Evolutionary conservation across 2,888 invertebrate genomes (phyloP).

Genomic region (Margaritifera margaritifera): DNA sequence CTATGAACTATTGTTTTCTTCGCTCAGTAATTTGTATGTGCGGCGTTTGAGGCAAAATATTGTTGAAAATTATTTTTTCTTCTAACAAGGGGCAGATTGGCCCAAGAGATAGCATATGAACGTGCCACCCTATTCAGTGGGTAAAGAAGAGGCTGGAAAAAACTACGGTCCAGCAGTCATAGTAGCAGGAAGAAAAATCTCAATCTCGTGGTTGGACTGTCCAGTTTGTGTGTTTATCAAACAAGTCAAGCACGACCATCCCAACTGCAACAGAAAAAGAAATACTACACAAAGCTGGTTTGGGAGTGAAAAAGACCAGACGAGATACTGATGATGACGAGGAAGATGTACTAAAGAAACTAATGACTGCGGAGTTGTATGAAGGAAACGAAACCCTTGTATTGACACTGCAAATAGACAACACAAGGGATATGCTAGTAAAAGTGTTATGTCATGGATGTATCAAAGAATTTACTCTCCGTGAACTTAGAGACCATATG

Average conservation of each 20-base stretch:
- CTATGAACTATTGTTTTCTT: too few relatives aligned
- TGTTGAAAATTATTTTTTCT: too few relatives aligned
- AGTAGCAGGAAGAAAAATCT: background rate
- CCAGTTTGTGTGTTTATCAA: slow-evolving; percentile 3
- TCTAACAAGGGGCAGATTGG: too few relatives aligned
- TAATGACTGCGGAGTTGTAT: background rate
- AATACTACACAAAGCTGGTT: background rate
- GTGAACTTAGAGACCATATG: too few relatives aligned
- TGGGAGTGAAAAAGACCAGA: slow-evolving; percentile 2
- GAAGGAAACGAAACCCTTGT: background rate
- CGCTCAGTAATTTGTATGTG: too few relatives aligned
- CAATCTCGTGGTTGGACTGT: background rate
- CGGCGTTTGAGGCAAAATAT: too few relatives aligned
- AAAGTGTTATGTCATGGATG: too few relatives aligned
- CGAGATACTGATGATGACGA: slow-evolving; percentile 1
- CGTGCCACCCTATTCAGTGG: too few relatives aligned
- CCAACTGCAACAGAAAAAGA: slow-evolving; percentile 8
- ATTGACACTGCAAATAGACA: background rate
- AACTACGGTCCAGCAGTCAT: too few relatives aligned
- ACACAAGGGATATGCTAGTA: background rate
- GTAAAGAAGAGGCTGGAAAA: too few relatives aligned
- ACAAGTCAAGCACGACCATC: background rate
- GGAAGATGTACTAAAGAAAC: slow-evolving; percentile 5
- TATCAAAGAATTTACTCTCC: too few relatives aligned
- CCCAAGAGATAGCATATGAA: too few relatives aligned